Evolutionary conservation across 2,113 vertebrate genomes (phyloP).

Genomic region (Oreotrochilus melanogaster): DNA sequence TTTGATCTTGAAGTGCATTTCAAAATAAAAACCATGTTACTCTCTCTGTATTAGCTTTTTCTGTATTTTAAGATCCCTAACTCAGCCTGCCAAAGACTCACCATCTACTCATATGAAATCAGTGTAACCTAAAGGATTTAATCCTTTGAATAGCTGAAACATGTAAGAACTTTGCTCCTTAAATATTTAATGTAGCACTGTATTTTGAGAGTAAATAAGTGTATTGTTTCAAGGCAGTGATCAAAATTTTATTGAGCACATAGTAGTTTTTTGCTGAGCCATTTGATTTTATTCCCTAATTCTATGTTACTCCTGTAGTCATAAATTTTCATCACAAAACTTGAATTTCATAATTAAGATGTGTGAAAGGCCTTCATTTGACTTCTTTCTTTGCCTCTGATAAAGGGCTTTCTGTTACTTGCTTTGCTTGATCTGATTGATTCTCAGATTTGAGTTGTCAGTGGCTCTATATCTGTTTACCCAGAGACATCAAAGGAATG

Average conservation of each 20-base stretch:
- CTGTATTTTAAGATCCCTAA: not conserved
- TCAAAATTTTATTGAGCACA: not conserved
- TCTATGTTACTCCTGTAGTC: not conserved
- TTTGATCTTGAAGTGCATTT: conserved; percentile 3
- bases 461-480: not conserved
- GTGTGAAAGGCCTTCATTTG: not conserved
- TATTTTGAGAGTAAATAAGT: not conserved
- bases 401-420: not conserved
- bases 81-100: not conserved
- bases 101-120: not conserved
- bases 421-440: not conserved
- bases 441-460: not conserved
- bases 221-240: not conserved
- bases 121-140: not conserved
- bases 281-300: not conserved
- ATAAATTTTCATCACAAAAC: not conserved
- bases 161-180: not conserved
- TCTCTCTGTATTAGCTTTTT: not conserved
- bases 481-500: not conserved
- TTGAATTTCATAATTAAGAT: not conserved
- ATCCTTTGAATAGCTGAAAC: not conserved
- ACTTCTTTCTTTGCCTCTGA: not conserved
- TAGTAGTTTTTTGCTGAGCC: not conserved
- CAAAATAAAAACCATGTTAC: not conserved
- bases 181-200: conserved; percentile 19